A percentile compares a stretch with the other conserved stretches of the same genome.
Evolutionary conservation across 2,113 vertebrate genomes (phyloP).

Genomic region (Tragelaphus scriptus): DNA sequence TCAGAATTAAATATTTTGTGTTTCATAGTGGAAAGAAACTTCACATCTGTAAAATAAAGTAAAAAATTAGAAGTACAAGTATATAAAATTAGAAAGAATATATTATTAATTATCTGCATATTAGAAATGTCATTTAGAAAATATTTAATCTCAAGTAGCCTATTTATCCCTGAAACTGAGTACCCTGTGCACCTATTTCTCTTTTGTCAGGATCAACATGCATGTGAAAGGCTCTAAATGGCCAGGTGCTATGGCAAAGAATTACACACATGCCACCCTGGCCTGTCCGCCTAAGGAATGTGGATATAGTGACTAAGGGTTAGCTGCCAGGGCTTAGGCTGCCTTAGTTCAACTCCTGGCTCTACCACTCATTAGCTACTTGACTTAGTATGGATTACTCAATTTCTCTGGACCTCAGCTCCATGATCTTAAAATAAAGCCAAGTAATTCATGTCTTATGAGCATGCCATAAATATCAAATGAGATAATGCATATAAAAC

Average conservation of each 20-base stretch:
- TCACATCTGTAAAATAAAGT: background rate
- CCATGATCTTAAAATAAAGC: constrained; percentile 31
- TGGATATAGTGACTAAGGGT: background rate
- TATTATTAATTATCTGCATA: background rate
- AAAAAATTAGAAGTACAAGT: constrained; percentile 15
- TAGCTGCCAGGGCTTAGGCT: background rate
- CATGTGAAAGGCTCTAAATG: background rate
- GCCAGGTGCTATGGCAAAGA: background rate
- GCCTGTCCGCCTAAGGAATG: background rate
- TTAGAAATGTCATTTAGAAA: constrained; percentile 21
- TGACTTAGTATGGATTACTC: background rate
- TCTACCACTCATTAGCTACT: background rate
- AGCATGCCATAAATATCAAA: constrained; percentile 35
- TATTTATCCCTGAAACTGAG: background rate
- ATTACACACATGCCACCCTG: background rate
- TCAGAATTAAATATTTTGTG: constrained; percentile 24
- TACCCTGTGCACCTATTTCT: background rate
- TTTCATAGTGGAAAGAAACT: background rate
- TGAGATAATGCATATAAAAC: constrained; percentile 14
- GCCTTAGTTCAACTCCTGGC: background rate
- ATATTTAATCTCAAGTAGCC: constrained; percentile 25
- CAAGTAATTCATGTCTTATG: background rate
- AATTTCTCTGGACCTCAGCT: background rate
- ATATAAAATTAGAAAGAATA: background rate
- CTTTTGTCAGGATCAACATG: background rate